A percentile compares a stretch with the other conserved stretches of the same genome.
phyloP scores from a whole-genome alignment of 1,140 invertebrate species.

The Popillia japonica region DNA sequence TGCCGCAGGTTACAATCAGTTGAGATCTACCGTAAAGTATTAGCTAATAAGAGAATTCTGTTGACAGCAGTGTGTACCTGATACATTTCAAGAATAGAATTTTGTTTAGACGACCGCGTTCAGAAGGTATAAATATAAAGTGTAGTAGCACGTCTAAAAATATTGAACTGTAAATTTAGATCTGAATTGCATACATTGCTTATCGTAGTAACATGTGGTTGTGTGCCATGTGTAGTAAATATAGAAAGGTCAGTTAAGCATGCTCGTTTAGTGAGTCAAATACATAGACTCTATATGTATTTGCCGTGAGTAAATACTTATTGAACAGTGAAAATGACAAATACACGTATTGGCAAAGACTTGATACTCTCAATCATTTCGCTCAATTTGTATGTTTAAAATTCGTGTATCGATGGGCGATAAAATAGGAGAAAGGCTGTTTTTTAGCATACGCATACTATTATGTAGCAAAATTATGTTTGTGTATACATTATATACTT shows the following conservation, averaged over 20 bases:
- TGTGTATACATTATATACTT: not conserved
- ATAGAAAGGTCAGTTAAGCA: conserved; percentile 37
- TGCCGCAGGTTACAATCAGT: no score
- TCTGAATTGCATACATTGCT: conserved; percentile 28
- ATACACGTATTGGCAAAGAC: not conserved
- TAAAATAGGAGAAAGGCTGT: not conserved
- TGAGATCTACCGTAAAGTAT: no score
- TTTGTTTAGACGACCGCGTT: conserved; percentile 22
- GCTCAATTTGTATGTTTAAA: not conserved
- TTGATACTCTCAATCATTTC: not conserved
- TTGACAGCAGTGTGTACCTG: not conserved
- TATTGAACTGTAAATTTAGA: conserved; percentile 35
- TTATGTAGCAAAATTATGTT: not conserved
- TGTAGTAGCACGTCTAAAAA: conserved; percentile 20
- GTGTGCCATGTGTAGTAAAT: conserved; percentile 36
- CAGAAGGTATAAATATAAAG: conserved; percentile 8
- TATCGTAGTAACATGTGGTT: conserved; percentile 37
- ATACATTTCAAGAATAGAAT: not conserved
- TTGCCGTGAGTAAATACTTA: not conserved
- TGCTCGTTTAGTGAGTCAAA: conserved; percentile 16
- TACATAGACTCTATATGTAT: not conserved
- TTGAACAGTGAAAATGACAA: not conserved
- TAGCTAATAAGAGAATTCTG: not conserved
- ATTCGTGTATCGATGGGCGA: not conserved
- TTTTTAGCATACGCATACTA: conserved; percentile 30